Percentiles rank a stretch among this genome's conserved stretches.
Conservation (phyloP, 1,140 invertebrate species). For the Pseudomyrmex gracilis region DNA sequence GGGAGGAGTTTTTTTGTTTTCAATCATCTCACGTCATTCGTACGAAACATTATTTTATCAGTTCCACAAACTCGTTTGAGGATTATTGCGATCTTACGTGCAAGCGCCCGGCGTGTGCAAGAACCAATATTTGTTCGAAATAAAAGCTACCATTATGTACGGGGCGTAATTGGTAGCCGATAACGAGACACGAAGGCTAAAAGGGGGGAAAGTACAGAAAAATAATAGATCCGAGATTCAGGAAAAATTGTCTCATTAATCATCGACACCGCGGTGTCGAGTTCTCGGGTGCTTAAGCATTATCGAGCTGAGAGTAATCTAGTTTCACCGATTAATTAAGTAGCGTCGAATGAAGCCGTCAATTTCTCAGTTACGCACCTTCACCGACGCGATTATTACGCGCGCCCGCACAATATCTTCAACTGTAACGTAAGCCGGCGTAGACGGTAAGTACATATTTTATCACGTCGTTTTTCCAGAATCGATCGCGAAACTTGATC, state of each 20-base stretch:
- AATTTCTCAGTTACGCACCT: too few species aligned
- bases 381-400: too few species aligned
- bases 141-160: slow-evolving; percentile 39
- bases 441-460: background rate
- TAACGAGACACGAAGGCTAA: background rate
- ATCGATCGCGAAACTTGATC: background rate
- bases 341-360: background rate
- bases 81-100: slow-evolving; percentile 50
- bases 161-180: slow-evolving; percentile 28
- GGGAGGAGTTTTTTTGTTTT: background rate
- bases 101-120: slow-evolving; percentile 32
- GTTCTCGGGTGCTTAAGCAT: slow-evolving; percentile 10
- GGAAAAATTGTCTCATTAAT: slow-evolving; percentile 44
- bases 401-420: too few species aligned
- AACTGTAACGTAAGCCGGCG: too few species aligned
- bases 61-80: slow-evolving; percentile 40
- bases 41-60: slow-evolving; percentile 41
- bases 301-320: background rate
- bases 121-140: slow-evolving; percentile 51
- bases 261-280: background rate
- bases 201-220: slow-evolving; percentile 1
- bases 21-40: slow-evolving; percentile 29
- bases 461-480: background rate
- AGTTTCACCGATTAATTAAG: background rate
- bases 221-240: slow-evolving; percentile 1